phyloP scores from a whole-genome alignment of 1,140 invertebrate species.

The Muscidifurax raptorellus region DNA sequence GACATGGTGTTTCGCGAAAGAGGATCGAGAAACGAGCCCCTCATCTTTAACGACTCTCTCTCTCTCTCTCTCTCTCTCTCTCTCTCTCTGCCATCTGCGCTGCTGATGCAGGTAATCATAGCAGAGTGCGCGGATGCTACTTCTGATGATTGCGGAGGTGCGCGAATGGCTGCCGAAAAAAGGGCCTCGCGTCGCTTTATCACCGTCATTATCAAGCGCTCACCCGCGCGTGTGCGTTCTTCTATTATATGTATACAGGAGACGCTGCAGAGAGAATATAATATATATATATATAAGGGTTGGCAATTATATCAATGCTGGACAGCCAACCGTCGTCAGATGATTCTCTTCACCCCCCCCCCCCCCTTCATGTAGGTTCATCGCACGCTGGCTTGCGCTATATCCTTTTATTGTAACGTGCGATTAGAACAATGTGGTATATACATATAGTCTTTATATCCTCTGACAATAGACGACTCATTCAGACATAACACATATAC shows the following conservation, averaged over 20 bases:
- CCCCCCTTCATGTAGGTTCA: too few species aligned
- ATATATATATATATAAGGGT: background rate
- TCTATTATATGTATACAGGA: background rate
- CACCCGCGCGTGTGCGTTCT: too few species aligned
- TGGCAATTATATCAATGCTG: slow-evolving; percentile 44
- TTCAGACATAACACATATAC: too few species aligned
- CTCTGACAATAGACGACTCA: background rate
- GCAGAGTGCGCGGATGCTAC: background rate
- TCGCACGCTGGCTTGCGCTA: too few species aligned
- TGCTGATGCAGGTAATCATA: slow-evolving; percentile 16
- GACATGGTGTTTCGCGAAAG: slow-evolving; percentile 25
- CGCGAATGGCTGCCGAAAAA: slow-evolving; percentile 23
- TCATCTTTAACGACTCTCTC: slow-evolving; percentile 32
- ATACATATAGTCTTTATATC: background rate
- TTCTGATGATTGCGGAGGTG: slow-evolving; percentile 28
- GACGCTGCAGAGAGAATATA: too few species aligned
- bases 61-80: background rate
- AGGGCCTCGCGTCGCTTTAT: background rate
- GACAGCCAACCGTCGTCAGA: slow-evolving; percentile 25
- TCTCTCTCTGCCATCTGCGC: background rate
- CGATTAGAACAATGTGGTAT: too few species aligned
- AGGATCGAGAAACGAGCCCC: slow-evolving; percentile 16
- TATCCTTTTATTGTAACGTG: too few species aligned
- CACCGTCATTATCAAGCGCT: slow-evolving; percentile 22
- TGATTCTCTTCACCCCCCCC: background rate